phyloP scores from a whole-genome alignment of 2,888 invertebrate species.

The Tyria jacobaeae region DNA sequence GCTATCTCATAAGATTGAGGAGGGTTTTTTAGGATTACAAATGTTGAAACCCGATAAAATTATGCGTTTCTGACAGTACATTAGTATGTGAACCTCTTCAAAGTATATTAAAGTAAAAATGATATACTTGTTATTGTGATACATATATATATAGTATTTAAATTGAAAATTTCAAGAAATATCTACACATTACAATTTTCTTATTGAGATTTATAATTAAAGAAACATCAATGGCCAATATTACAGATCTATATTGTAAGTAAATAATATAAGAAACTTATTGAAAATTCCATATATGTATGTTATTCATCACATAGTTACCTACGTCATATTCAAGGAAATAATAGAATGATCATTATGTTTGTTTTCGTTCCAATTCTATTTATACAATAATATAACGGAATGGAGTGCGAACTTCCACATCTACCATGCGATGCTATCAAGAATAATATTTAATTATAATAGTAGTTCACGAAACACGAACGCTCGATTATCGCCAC shows the following conservation, averaged over 20 bases:
- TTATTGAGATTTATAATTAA: no score
- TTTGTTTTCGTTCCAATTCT: constrained; percentile 7
- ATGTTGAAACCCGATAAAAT: no score
- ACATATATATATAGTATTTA: no score
- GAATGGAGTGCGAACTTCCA: constrained; percentile 5
- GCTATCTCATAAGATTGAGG: no score
- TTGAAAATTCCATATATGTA: constrained; percentile 1
- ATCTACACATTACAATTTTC: no score
- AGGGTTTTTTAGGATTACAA: no score
- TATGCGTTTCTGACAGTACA: no score
- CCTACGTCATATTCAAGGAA: constrained; percentile 6
- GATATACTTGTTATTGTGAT: no score
- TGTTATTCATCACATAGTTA: constrained; percentile 13
- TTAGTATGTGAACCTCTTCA: no score
- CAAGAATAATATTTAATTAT: constrained; percentile 14
- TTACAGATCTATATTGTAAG: not conserved
- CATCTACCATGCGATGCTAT: constrained; percentile 16
- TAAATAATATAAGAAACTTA: not conserved
- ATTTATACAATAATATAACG: constrained; percentile 14
- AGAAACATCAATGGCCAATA: not conserved
- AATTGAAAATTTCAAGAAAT: no score
- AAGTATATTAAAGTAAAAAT: no score
- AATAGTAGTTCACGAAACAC: no score
- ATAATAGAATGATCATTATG: constrained; percentile 12
- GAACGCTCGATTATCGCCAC: constrained; percentile 21